phyloP scores from a whole-genome alignment of 2,888 invertebrate genomes.

The Drosophila anceps region DNA sequence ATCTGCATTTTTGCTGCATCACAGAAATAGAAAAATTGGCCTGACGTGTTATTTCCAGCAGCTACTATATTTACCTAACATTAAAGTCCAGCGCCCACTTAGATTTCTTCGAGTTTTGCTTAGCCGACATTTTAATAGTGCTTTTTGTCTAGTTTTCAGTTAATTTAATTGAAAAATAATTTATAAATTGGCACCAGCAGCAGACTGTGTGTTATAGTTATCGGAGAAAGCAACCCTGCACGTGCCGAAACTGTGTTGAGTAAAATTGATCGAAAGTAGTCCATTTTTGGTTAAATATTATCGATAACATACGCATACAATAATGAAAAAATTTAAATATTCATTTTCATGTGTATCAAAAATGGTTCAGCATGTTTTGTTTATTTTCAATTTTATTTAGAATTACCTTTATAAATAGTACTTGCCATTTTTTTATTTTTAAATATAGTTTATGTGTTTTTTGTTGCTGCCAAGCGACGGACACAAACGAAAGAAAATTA shows the following conservation, averaged over 20 bases:
- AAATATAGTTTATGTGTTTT: slow-evolving; percentile 45
- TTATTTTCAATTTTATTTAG: slow-evolving; percentile 69
- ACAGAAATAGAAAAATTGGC: slow-evolving; percentile 17
- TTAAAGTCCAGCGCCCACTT: slow-evolving; percentile 89
- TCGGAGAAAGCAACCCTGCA: slow-evolving; percentile 44
- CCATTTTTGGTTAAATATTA: neutral
- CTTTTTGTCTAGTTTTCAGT: slow-evolving; percentile 24
- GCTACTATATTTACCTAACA: slow-evolving; percentile 85
- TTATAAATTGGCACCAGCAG: slow-evolving; percentile 42
- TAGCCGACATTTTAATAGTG: slow-evolving; percentile 80
- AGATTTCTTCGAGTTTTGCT: slow-evolving; percentile 86
- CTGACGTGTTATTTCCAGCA: neutral
- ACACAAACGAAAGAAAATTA: slow-evolving; percentile 64
- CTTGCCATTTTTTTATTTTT: slow-evolving; percentile 54
- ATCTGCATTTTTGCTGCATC: slow-evolving; percentile 86
- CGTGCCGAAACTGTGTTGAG: slow-evolving; percentile 20
- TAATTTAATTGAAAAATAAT: slow-evolving; percentile 56
- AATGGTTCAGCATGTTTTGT: slow-evolving; percentile 26
- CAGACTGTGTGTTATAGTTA: slow-evolving; percentile 39
- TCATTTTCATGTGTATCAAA: slow-evolving; percentile 23
- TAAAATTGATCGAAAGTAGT: neutral
- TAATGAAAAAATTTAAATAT: neutral
- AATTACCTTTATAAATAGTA: slow-evolving; percentile 74
- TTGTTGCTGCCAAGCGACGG: slow-evolving; percentile 58
- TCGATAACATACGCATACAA: slow-evolving; percentile 5